Percentiles rank a stretch among this genome's conserved stretches.
Conservation (phyloP, 2,113 vertebrate species). For the Dendropsophus ebraccatus region DNA sequence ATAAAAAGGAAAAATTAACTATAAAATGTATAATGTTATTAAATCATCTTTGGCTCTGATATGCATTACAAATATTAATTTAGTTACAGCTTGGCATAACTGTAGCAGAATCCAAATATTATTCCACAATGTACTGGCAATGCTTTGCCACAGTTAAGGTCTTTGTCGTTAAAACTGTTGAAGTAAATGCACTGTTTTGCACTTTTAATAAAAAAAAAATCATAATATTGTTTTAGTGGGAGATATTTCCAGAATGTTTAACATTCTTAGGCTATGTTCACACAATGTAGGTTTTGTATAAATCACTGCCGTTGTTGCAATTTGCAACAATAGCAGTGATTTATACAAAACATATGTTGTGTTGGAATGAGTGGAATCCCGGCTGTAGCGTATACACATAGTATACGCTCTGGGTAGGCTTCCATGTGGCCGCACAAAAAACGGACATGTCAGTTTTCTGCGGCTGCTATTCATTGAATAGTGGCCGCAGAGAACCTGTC, state of each 20-base stretch:
- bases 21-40: slow-evolving; percentile 14
- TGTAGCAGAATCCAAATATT: not conserved
- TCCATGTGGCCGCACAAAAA: too few relatives aligned
- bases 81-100: slow-evolving; percentile 16
- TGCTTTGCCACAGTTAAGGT: not conserved
- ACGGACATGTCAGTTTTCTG: too few relatives aligned
- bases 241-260: not conserved
- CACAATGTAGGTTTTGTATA: too few relatives aligned
- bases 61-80: not conserved
- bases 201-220: not conserved
- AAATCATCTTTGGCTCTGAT: slow-evolving; percentile 7
- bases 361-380: too few relatives aligned
- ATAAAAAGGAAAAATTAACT: not conserved
- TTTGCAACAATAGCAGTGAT: too few relatives aligned
- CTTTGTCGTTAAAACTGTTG: not conserved
- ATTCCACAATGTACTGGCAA: not conserved
- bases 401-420: too few relatives aligned
- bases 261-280: too few relatives aligned
- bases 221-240: not conserved
- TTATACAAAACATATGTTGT: too few relatives aligned
- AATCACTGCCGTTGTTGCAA: too few relatives aligned
- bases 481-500: too few relatives aligned
- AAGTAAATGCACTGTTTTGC: not conserved
- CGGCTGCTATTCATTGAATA: too few relatives aligned
- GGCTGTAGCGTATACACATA: too few relatives aligned